phyloP scores from a whole-genome alignment of 2,113 vertebrate species.

The Herpailurus yagouaroundi region DNA sequence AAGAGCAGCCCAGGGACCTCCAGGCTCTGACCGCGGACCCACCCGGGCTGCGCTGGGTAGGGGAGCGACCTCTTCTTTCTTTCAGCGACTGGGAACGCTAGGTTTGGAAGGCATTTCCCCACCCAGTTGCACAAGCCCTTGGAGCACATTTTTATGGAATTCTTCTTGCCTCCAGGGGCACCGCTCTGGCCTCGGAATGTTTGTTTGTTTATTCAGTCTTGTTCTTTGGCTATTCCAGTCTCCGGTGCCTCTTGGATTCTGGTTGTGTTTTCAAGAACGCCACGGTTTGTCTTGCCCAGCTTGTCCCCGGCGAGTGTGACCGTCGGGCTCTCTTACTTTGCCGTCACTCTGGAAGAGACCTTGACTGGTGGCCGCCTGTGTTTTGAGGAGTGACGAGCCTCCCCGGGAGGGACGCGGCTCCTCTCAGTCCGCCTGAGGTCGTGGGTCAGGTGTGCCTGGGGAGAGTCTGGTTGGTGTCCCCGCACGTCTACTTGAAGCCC shows the following conservation, averaged over 20 bases:
- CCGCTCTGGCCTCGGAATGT: constrained; percentile 14
- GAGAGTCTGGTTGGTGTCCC: background rate
- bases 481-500: background rate
- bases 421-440: background rate
- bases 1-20: rapidly evolving
- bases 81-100: background rate
- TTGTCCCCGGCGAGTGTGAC: background rate
- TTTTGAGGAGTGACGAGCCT: background rate
- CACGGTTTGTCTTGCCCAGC: background rate
- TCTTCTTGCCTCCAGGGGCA: constrained; percentile 29
- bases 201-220: constrained; percentile 21
- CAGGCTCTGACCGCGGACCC: background rate
- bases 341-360: background rate
- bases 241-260: background rate
- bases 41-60: background rate
- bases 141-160: constrained; percentile 24
- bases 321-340: background rate
- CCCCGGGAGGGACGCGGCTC: background rate
- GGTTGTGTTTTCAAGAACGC: background rate
- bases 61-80: background rate
- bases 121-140: background rate
- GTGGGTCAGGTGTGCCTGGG: too few relatives aligned
- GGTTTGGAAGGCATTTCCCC: constrained; percentile 17
- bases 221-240: constrained; percentile 29
- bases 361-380: background rate